Conservation (phyloP, 2,797 vertebrate species). For the Aselliscus stoliczkanus region DNA sequence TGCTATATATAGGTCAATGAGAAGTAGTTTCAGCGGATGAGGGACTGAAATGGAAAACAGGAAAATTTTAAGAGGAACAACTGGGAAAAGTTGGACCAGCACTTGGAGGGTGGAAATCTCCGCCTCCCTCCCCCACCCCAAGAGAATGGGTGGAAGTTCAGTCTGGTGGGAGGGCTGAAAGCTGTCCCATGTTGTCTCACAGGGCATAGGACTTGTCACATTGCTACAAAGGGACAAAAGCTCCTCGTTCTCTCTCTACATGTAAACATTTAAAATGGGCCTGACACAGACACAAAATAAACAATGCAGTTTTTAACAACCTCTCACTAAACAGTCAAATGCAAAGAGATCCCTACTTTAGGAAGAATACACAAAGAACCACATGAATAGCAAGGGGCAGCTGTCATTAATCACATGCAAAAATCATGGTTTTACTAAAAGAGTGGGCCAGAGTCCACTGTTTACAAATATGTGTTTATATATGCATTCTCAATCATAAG, state of each 20-base stretch:
- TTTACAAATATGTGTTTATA: constrained; percentile 36
- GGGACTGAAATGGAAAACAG: constrained; percentile 35
- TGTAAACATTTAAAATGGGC: constrained; percentile 7
- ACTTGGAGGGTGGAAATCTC: neutral
- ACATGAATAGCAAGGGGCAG: neutral
- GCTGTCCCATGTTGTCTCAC: neutral
- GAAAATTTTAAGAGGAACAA: constrained; percentile 20
- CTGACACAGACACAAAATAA: constrained; percentile 43
- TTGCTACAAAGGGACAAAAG: neutral
- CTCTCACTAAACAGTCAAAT: neutral
- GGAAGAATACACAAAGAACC: constrained; percentile 27
- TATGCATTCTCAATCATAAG: constrained; percentile 6
- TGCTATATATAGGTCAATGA: neutral
- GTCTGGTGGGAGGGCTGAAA: neutral
- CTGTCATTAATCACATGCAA: neutral
- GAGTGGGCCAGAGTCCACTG: neutral
- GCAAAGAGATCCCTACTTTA: neutral
- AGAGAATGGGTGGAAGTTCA: constrained; percentile 1
- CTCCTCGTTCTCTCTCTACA: neutral
- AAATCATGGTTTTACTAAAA: constrained; percentile 26
- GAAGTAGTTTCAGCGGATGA: neutral
- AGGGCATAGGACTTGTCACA: neutral
- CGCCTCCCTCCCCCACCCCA: neutral
- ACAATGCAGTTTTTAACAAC: neutral
- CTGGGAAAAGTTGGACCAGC: neutral